Base-by-base conservation (phyloP, 2,888 invertebrate genomes). In the Copidosoma aretas region DNA sequence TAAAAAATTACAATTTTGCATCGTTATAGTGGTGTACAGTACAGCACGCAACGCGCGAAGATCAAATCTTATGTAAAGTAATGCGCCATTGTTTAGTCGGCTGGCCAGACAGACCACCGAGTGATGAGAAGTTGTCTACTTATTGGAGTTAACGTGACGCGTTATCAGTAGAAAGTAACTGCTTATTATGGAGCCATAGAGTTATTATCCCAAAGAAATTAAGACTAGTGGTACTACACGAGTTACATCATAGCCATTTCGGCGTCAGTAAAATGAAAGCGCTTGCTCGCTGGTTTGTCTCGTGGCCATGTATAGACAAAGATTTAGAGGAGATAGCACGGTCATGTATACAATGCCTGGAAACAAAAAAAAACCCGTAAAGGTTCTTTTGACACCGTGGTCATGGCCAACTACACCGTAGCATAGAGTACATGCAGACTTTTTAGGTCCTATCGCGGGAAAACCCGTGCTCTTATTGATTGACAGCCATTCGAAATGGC, bases 401-500 rank as follows among this genome's bases (percentile, higher is more conserved):
- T 3, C 8, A 8, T 32, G 32, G 32, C 32, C 32, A 32, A 32
- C 32, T 5, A 32, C 8, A 8, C 32, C 32, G 8, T 32, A 8
- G 32, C 32, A 32, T 32, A 32, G 32, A 32, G 8, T 32, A 3
- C 32, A 32, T 32, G 32, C 32, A 5, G 32, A 32, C 8, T 32
- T 32, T 8, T 32, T 32, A 32, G 32, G 8, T 32, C 32, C 32
- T 32, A 32, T 32, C 2, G 10, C 3, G 5, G 19, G 10, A 49
- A 49, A 10, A n/a, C 3, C 10, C 4, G 19, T 49, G 5, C 49
- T 49, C 4, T 19, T 49, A 4, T 5, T 49, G 10, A 19, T 49
- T 49, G 49, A 49, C 49, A 49, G 49, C 19, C 49, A 49, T 49
- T 49, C 49, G 10, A 49, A 49, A 49, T 49, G 49, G 49, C 49